A percentile compares a stretch with the other conserved stretches of the same genome.
Evolutionary conservation across 2,797 vertebrate genomes (phyloP).

Genomic region (Limosa lapponica): DNA sequence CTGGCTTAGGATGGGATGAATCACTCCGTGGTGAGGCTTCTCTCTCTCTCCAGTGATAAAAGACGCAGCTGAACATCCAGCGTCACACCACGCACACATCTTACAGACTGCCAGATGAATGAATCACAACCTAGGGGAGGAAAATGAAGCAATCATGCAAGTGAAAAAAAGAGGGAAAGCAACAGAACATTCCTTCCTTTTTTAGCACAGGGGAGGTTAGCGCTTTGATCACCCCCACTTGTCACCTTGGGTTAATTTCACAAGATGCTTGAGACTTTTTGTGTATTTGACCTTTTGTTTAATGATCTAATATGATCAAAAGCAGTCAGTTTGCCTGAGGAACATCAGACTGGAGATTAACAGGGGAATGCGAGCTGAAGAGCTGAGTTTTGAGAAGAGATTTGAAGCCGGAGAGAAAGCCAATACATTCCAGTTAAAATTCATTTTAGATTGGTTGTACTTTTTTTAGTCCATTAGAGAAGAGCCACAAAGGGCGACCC

Average conservation of each 20-base stretch:
- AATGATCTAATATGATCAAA: background rate
- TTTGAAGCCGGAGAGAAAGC: background rate
- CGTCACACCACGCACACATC: fast-evolving
- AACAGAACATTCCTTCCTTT: background rate
- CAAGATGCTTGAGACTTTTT: background rate
- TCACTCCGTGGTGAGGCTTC: background rate
- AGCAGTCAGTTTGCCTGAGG: background rate
- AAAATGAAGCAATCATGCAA: background rate
- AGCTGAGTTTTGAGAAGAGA: background rate
- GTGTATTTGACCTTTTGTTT: background rate
- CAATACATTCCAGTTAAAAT: background rate
- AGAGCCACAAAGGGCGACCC: background rate
- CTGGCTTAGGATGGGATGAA: background rate
- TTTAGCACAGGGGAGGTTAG: background rate
- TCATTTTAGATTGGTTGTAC: background rate
- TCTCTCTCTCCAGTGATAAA: background rate
- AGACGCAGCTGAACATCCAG: background rate
- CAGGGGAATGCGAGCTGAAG: background rate
- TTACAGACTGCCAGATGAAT: background rate
- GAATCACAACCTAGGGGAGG: background rate
- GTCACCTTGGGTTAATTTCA: background rate
- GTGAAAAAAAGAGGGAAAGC: background rate
- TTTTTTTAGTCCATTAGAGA: background rate
- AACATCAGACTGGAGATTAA: background rate
- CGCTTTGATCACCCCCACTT: background rate